These are phyloP conservation scores for Hyposoter dolosus DNA, from an alignment of 2,888 invertebrate species.

Conservation along the genomic window DNA sequence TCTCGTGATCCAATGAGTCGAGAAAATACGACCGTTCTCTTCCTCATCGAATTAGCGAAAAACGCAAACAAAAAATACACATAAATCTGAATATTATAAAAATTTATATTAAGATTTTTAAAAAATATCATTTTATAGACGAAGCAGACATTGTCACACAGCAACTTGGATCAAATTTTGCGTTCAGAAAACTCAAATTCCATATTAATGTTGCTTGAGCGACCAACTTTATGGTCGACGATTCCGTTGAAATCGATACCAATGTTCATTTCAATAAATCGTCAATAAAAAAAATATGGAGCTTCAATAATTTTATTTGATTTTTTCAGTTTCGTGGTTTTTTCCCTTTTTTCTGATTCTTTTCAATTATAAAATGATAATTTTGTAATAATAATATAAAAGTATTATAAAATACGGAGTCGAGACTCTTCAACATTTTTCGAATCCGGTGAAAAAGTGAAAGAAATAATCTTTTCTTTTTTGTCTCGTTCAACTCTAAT, in stretches of 20 bases:
- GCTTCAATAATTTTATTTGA: too few species aligned
- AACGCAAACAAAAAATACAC: background rate
- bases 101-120: background rate
- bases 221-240: too few species aligned
- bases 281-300: too few species aligned
- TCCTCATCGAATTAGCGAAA: background rate
- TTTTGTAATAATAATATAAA: background rate
- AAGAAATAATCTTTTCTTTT: background rate
- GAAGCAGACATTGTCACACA: background rate
- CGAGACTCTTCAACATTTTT: background rate
- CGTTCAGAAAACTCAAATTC: too few species aligned
- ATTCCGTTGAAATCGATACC: too few species aligned
- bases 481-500: background rate
- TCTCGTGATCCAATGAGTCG: conserved; percentile 22
- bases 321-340: background rate
- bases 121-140: background rate
- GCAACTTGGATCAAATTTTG: too few species aligned
- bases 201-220: too few species aligned
- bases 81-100: background rate
- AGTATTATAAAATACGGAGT: background rate
- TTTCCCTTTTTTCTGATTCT: background rate
- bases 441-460: background rate
- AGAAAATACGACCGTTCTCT: conserved; percentile 7
- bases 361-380: background rate
- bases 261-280: too few species aligned